Percentiles rank a stretch among this genome's conserved stretches.
These are phyloP conservation scores for Platorchestia sp. DNA, from an alignment of 1,140 invertebrate genomes.

Conservation along the genomic window DNA sequence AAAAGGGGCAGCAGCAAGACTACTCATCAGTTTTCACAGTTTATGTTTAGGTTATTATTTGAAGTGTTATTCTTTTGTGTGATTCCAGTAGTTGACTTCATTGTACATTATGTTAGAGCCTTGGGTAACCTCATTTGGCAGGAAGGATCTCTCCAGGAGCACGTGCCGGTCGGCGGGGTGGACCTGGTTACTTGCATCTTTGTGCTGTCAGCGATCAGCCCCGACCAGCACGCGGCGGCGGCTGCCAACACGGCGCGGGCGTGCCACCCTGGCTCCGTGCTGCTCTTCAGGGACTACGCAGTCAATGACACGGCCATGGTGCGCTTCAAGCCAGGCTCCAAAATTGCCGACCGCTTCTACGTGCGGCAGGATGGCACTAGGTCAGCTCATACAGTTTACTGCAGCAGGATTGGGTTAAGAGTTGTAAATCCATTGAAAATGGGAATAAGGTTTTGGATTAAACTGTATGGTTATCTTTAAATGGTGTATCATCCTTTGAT, in stretches of 20 bases:
- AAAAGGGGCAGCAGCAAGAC: too few species aligned
- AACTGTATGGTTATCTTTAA: not conserved
- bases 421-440: constrained; percentile 6
- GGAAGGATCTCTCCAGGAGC: not conserved
- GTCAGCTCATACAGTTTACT: constrained; percentile 71
- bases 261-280: constrained; percentile 84
- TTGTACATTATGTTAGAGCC: too few species aligned
- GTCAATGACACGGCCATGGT: constrained; percentile 98
- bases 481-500: not conserved
- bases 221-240: constrained; percentile 81
- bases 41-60: too few species aligned
- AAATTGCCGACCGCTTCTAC: constrained; percentile 95
- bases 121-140: not conserved
- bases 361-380: constrained; percentile 97
- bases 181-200: constrained; percentile 83
- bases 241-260: constrained; percentile 80
- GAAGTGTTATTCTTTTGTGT: too few species aligned
- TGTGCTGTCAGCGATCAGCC: constrained; percentile 83
- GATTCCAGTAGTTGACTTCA: too few species aligned
- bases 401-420: constrained; percentile 12
- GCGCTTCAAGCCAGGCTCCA: constrained; percentile 91
- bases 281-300: constrained; percentile 97
- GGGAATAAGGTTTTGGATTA: constrained; percentile 44
- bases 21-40: too few species aligned
- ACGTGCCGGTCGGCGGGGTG: constrained; percentile 70